Conservation (phyloP, 2,113 vertebrate genomes). For the Lepidothrix coronata region DNA sequence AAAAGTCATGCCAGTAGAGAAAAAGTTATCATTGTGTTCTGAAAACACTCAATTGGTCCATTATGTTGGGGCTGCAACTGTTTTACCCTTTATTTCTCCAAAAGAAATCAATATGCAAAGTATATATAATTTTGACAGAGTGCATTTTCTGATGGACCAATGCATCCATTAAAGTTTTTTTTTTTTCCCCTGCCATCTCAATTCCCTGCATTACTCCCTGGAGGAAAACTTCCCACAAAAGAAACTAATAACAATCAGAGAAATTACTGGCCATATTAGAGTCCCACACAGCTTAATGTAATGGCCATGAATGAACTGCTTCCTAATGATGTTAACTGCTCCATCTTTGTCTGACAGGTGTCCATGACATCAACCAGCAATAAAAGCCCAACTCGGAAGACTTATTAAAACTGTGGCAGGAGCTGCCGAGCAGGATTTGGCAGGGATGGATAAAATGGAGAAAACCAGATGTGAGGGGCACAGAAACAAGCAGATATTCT, state of each 20-base stretch:
- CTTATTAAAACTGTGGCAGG: not conserved
- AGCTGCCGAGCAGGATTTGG: not conserved
- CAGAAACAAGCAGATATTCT: not conserved
- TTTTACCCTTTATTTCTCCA: not conserved
- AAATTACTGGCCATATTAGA: not conserved
- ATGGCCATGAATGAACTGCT: not conserved
- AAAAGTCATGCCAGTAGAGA: not conserved
- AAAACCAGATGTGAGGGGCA: not conserved
- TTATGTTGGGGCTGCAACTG: not conserved
- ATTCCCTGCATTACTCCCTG: not conserved
- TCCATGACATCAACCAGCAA: not conserved
- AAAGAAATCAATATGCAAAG: constrained; percentile 10
- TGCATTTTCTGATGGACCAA: not conserved
- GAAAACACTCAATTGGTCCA: not conserved
- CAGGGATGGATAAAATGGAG: not conserved
- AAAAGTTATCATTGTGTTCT: not conserved
- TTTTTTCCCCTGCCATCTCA: not conserved
- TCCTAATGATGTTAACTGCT: not conserved
- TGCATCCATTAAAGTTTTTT: not conserved
- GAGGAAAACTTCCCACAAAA: constrained; percentile 18
- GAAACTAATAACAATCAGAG: constrained; percentile 33
- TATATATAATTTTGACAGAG: constrained; percentile 7
- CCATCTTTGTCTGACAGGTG: constrained; percentile 26
- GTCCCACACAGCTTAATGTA: not conserved
- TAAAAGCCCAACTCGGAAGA: not conserved